These are phyloP conservation scores for Drosophila takahashii DNA, from an alignment of 1,140 invertebrate species.

Conservation along the genomic window DNA sequence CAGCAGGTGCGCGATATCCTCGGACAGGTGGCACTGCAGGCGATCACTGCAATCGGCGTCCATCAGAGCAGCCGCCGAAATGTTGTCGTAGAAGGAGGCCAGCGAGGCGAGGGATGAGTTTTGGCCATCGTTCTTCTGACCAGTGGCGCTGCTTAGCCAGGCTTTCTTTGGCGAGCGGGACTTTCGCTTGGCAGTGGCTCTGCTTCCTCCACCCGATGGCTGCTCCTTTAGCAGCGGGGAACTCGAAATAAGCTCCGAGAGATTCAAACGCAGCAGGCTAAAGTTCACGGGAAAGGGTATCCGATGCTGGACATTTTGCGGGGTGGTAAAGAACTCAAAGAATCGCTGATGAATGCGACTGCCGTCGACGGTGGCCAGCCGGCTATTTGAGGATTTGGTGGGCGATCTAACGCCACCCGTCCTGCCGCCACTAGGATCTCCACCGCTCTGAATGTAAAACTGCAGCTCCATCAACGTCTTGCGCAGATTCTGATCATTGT, in stretches of 20 bases:
- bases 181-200: constrained; percentile 57
- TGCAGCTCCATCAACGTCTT: constrained; percentile 90
- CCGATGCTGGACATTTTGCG: constrained; percentile 63
- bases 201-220: background rate
- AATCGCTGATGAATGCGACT: constrained; percentile 66
- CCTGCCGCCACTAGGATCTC: constrained; percentile 49
- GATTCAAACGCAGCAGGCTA: constrained; percentile 64
- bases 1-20: constrained; percentile 68
- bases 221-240: constrained; percentile 41
- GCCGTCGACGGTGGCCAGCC: constrained; percentile 39
- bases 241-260: constrained; percentile 57
- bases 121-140: constrained; percentile 6
- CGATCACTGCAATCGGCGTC: constrained; percentile 58
- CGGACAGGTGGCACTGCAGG: constrained; percentile 55
- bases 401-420: constrained; percentile 26
- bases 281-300: constrained; percentile 81
- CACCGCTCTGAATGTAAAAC: constrained; percentile 87
- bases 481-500: constrained; percentile 88
- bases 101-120: constrained; percentile 47
- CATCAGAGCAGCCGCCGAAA: constrained; percentile 70
- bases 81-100: constrained; percentile 70
- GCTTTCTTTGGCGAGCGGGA: constrained; percentile 77
- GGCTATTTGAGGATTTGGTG: constrained; percentile 26
- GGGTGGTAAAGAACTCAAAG: constrained; percentile 73
- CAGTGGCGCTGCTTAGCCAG: constrained; percentile 60